These are phyloP conservation scores for Mycetomoellerius zeteki DNA, from an alignment of 1,140 invertebrate species.

Conservation along the genomic window DNA sequence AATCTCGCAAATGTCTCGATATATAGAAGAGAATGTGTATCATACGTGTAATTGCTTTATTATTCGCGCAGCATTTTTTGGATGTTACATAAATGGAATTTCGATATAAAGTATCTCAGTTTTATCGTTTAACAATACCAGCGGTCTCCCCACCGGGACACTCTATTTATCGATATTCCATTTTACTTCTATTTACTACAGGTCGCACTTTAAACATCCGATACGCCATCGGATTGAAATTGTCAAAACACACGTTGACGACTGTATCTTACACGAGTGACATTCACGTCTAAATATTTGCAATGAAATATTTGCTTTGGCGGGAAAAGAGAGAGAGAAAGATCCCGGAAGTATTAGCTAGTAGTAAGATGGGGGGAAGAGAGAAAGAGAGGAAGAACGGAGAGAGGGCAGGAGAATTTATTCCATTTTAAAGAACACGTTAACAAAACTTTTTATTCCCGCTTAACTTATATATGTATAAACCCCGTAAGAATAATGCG, in stretches of 20 bases:
- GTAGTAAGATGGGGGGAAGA: neutral
- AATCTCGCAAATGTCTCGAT: conserved; percentile 12
- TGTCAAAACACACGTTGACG: conserved; percentile 50
- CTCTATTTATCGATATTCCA: conserved; percentile 72
- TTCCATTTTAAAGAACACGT: conserved; percentile 65
- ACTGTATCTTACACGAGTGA: conserved; percentile 9
- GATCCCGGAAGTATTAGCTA: conserved; percentile 5
- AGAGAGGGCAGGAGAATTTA: conserved; percentile 49
- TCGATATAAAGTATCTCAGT: conserved; percentile 70
- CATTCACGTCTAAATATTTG: conserved; percentile 64
- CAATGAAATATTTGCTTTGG: conserved; percentile 37
- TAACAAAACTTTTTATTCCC: conserved; percentile 38
- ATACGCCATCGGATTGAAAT: conserved; percentile 68
- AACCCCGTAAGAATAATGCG: conserved; percentile 57
- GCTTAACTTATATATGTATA: conserved; percentile 65
- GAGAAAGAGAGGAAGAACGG: neutral
- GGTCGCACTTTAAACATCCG: conserved; percentile 70
- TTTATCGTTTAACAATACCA: conserved; percentile 76
- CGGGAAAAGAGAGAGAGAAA: conserved; percentile 8
- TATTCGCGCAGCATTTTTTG: conserved; percentile 67
- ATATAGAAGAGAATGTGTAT: conserved; percentile 25
- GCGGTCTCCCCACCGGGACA: conserved; percentile 5
- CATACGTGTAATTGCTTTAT: conserved; percentile 71
- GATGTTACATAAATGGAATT: conserved; percentile 68
- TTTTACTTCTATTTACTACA: conserved; percentile 70